Percentiles rank a stretch among this genome's conserved stretches.
Conservation (phyloP, 2,797 vertebrate species). For the Rhinoraja longicauda region DNA sequence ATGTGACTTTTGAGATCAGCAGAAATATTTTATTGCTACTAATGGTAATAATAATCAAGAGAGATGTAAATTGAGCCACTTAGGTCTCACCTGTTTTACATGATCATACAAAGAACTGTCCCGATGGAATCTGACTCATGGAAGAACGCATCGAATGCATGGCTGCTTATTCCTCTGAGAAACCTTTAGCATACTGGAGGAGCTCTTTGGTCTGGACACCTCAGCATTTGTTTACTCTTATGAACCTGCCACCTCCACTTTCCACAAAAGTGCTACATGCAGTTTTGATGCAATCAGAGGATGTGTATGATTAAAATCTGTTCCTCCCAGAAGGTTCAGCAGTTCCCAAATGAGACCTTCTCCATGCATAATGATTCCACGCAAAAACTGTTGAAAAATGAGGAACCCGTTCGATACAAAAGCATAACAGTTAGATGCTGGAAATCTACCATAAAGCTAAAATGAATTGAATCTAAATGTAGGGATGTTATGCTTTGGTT, state of each 20-base stretch:
- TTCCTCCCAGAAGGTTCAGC: not conserved
- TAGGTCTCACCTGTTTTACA: not conserved
- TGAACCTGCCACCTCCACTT: not conserved
- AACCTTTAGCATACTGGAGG: not conserved
- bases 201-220: not conserved
- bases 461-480: no score
- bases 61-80: not conserved
- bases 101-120: not conserved
- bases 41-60: not conserved
- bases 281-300: not conserved
- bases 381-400: not conserved
- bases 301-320: not conserved
- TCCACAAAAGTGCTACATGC: not conserved
- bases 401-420: not conserved
- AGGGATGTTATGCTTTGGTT: no score
- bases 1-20: not conserved
- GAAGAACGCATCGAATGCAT: not conserved
- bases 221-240: not conserved
- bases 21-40: not conserved
- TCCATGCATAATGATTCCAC: not conserved
- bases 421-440: not conserved
- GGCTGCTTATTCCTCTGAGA: not conserved
- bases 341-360: not conserved
- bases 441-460: not conserved
- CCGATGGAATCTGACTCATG: not conserved